Base-by-base conservation (phyloP, 1,140 invertebrate genomes). In the Melipona quadrifasciata region DNA sequence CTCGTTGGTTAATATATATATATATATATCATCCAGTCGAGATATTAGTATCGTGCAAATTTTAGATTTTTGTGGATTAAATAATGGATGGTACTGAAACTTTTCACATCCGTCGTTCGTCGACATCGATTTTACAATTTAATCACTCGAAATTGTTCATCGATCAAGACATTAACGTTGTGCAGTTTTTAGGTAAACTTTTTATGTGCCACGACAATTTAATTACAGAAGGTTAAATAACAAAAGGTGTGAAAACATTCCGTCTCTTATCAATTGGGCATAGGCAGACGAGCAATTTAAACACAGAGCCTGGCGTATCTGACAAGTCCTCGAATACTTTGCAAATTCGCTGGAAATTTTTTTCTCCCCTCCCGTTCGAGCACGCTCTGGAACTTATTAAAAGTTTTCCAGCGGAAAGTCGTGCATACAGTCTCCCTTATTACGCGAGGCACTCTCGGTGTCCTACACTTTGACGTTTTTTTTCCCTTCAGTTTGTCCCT, bases 351-450 rank as follows among this genome's bases (percentile, higher is more conserved):
- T 27, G n/a, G 0, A 24, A 51, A 16, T 51, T n/a, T 80, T 61
- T 78, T 19, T 5, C 5, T 16, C 19, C 17, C n/a, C 16, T 19
- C 47, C 8, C 21, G 39, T 27, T 17, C 16, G 17, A 16, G 5
- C 21, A 16, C 31, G 31, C 65, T 39, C 5, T 55, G 58, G 71
- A 67, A 75, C 58, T 67, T 74, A 39, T 82, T 82, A 82, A 82
- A 82, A 82, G 71, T 82, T 82, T 75, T 11, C 31, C 57, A n/a
- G 10, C 1, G 2, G 24, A 27, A 55, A 65, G 58, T 81, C 58
- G 24, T n/a, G 27, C 58, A n/a, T 55, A 74, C 70, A 65, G 27
- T 55, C 51, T 24, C 24, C 51, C 39, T 75, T 82, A 67, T 82
- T 82, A 75, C 16, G 27, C 58, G 57, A 34, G n/a, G 16, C 34